phyloP scores from a whole-genome alignment of 2,888 invertebrate genomes.

The Trichogramma evanescens region DNA sequence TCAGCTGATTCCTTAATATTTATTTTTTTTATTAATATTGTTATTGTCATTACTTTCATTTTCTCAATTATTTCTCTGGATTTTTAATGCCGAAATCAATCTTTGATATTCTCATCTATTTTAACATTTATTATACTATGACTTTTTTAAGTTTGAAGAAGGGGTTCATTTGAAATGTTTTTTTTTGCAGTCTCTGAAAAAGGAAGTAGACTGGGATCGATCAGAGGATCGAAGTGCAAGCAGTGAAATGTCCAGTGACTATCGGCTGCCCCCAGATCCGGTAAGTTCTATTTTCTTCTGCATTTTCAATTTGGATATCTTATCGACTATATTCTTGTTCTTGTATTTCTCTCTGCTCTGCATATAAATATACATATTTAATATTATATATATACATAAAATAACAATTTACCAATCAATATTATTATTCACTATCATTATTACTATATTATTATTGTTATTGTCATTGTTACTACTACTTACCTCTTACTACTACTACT shows the following conservation, averaged over 20 bases:
- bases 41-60: too few species aligned
- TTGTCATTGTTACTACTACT: constrained; percentile 6
- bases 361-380: constrained; percentile 35
- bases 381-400: constrained; percentile 24
- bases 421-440: constrained; percentile 22
- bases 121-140: neutral
- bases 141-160: too few species aligned
- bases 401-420: constrained; percentile 21
- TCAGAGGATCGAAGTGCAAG: constrained; percentile 70
- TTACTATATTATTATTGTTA: constrained; percentile 14
- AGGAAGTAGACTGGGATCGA: constrained; percentile 81
- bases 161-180: neutral
- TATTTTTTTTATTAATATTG: too few species aligned
- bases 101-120: neutral
- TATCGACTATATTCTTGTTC: constrained; percentile 37
- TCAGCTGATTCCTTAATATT: neutral
- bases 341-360: constrained; percentile 42
- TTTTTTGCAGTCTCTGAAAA: constrained; percentile 75
- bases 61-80: too few species aligned
- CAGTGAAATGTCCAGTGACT: constrained; percentile 70
- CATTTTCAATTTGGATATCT: constrained; percentile 28
- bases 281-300: constrained; percentile 52
- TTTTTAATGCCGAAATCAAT: too few species aligned
- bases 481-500: neutral
- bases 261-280: constrained; percentile 76